phyloP scores from a whole-genome alignment of 2,888 invertebrate species.

The Acrobasis suavella region DNA sequence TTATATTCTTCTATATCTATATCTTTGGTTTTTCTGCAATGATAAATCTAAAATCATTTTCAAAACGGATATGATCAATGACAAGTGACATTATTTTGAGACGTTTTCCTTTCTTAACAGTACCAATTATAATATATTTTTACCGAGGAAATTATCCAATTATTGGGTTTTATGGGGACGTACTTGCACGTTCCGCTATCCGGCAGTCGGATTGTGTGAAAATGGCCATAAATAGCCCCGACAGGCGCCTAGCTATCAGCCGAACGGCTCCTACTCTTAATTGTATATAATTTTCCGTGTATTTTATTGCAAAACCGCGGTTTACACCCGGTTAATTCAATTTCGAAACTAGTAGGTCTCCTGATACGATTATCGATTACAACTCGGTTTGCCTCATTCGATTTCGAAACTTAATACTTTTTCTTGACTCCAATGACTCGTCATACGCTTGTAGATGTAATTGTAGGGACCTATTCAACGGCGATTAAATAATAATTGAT shows the following conservation, averaged over 20 bases:
- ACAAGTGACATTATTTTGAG: too few relatives aligned
- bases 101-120: too few relatives aligned
- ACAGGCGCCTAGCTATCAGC: slow-evolving; percentile 33
- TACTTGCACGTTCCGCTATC: background rate
- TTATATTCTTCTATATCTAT: too few relatives aligned
- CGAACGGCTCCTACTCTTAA: slow-evolving; percentile 38
- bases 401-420: slow-evolving; percentile 44
- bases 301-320: slow-evolving; percentile 45
- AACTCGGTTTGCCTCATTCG: slow-evolving; percentile 43
- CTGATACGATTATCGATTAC: slow-evolving; percentile 43
- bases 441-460: slow-evolving; percentile 34
- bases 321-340: slow-evolving; percentile 46
- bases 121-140: too few relatives aligned
- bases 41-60: too few relatives aligned
- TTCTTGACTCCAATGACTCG: slow-evolving; percentile 40
- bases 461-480: slow-evolving; percentile 23
- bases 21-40: too few relatives aligned
- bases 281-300: slow-evolving; percentile 54
- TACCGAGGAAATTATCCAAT: too few relatives aligned
- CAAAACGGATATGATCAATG: too few relatives aligned
- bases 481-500: slow-evolving; percentile 39
- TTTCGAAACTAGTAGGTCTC: slow-evolving; percentile 41
- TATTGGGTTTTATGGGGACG: background rate
- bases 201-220: slow-evolving; percentile 8
- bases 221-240: background rate